Percentiles rank a stretch among this genome's conserved stretches.
phyloP scores from a whole-genome alignment of 2,113 vertebrate genomes.

The Dolichallabes microphthalmus region DNA sequence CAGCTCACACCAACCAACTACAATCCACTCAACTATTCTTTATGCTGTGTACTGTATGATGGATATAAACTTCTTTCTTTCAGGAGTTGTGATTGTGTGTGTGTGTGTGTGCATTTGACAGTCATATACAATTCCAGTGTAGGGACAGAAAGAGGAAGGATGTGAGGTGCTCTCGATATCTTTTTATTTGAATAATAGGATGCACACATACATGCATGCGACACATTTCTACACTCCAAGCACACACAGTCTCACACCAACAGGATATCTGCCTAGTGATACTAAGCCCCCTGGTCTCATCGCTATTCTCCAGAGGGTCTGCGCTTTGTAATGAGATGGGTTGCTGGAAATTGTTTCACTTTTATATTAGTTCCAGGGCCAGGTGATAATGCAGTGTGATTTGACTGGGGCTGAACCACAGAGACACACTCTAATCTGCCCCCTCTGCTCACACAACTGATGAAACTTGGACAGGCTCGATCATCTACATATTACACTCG shows the following conservation, averaged over 20 bases:
- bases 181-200: conserved; percentile 40
- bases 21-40: conserved; percentile 32
- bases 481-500: conserved; percentile 41
- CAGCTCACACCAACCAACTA: background rate
- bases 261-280: conserved; percentile 39
- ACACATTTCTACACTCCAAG: conserved; percentile 21
- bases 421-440: conserved; percentile 39
- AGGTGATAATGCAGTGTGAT: conserved; percentile 48
- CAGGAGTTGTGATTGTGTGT: conserved; percentile 1
- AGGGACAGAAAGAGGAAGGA: background rate
- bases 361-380: conserved; percentile 48
- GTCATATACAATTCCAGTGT: conserved; percentile 33
- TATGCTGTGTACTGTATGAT: conserved; percentile 24
- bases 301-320: conserved; percentile 42
- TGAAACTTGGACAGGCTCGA: conserved; percentile 18
- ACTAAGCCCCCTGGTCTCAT: conserved; percentile 32
- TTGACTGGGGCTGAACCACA: conserved; percentile 40
- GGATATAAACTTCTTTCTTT: conserved; percentile 2
- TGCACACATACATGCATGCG: conserved; percentile 42
- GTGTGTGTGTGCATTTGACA: conserved; percentile 25
- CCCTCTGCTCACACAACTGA: conserved; percentile 30
- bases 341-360: conserved; percentile 49
- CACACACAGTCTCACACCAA: conserved; percentile 26
- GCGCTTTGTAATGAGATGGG: conserved; percentile 48
- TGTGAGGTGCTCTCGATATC: conserved; percentile 10